Percentiles rank a stretch among this genome's conserved stretches.
Conservation (phyloP, 1,140 invertebrate species). For the Drosophila simulans region DNA sequence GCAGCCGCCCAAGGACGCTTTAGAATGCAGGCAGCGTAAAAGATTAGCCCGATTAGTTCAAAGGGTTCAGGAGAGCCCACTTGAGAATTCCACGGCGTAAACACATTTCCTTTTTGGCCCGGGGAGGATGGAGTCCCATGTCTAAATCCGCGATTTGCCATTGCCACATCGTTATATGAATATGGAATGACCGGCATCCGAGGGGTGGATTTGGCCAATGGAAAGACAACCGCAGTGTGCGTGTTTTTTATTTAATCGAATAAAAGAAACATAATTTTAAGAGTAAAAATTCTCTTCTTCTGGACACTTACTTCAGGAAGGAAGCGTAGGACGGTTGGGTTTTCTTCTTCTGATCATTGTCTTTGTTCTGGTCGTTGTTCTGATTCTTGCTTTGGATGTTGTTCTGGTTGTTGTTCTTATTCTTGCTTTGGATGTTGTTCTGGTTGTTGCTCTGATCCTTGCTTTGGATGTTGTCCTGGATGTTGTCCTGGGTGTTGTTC, state of each 20-base stretch:
- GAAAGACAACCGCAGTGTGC: background rate
- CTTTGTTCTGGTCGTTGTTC: too few relatives aligned
- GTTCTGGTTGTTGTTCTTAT: too few relatives aligned
- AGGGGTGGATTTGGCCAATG: background rate
- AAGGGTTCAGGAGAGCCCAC: constrained; percentile 57
- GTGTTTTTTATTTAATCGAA: constrained; percentile 11
- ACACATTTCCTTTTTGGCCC: background rate
- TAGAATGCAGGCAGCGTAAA: constrained; percentile 82
- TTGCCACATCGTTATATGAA: constrained; percentile 77
- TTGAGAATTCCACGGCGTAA: constrained; percentile 50
- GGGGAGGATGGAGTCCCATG: background rate
- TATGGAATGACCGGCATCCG: constrained; percentile 45
- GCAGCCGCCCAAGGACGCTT: constrained; percentile 39
- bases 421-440: too few relatives aligned
- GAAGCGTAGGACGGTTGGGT: constrained; percentile 13
- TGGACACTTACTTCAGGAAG: constrained; percentile 3
- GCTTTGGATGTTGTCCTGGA: too few relatives aligned
- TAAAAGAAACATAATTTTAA: background rate
- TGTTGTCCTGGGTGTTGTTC: too few relatives aligned
- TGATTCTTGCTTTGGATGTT: too few relatives aligned
- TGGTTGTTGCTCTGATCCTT: too few relatives aligned
- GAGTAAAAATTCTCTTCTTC: background rate
- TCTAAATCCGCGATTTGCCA: constrained; percentile 66
- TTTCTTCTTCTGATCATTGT: background rate
- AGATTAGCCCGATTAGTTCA: constrained; percentile 82